Percentiles rank a stretch among this genome's conserved stretches.
Evolutionary conservation across 1,140 invertebrate genomes (phyloP).

Genomic region (Aphaenogaster rudis): DNA sequence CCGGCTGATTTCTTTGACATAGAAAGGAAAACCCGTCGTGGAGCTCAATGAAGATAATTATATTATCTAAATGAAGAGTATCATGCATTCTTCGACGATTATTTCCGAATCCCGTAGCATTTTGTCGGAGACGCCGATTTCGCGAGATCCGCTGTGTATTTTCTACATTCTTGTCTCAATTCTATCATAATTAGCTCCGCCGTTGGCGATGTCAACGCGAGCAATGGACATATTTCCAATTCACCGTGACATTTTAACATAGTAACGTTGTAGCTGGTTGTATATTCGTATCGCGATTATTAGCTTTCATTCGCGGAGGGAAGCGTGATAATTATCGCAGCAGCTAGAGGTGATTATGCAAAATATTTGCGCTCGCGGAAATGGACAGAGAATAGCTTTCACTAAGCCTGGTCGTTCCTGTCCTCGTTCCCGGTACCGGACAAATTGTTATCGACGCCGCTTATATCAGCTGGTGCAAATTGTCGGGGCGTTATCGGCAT

Average conservation of each 20-base stretch:
- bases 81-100: background rate
- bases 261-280: background rate
- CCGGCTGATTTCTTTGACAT: constrained; percentile 79
- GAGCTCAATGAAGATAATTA: constrained; percentile 21
- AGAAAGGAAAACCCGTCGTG: constrained; percentile 76
- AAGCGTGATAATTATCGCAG: constrained; percentile 21
- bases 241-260: background rate
- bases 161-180: background rate
- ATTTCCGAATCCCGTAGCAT: background rate
- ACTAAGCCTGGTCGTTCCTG: constrained; percentile 1
- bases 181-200: background rate
- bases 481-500: constrained; percentile 19
- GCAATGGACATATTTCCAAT: background rate
- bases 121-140: background rate
- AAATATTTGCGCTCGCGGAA: constrained; percentile 36
- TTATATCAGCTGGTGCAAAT: constrained; percentile 11
- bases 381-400: constrained; percentile 36
- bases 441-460: constrained; percentile 6
- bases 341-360: background rate
- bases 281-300: background rate
- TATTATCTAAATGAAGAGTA: constrained; percentile 12
- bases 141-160: background rate
- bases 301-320: background rate
- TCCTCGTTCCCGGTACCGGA: background rate
- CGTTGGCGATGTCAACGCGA: background rate